Evolutionary conservation across 2,797 vertebrate genomes (phyloP), one percentile per base, ranked within the genome.

Genomic region (Siniperca obscura): DNA sequence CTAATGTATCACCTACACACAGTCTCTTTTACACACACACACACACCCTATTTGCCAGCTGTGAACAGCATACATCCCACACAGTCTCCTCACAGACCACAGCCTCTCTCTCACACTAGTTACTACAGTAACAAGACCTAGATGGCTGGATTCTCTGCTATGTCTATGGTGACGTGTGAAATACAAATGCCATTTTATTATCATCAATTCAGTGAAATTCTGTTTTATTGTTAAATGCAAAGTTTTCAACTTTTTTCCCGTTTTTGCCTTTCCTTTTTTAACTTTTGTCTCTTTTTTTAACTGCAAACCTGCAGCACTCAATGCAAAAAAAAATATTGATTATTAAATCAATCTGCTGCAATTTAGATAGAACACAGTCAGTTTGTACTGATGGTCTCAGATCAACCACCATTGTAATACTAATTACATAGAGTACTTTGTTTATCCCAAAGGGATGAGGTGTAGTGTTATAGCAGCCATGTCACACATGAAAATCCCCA

Each of bases 1-100:
- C 50, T 46, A 53, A 56, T 67, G 46, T 72, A 42, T 82, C 62
- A 70, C 36, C 36, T 64, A 42, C 25, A 69, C 21, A 36, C 48
- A 69, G 22, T 46, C 21, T 59, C 14, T 57, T 30, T 30, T 30
- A 30, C 78, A 5, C 74, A n/a, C 52, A 4, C 61, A 56, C 80
- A 22, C 64, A 55, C 2, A 61, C 36, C 8, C 56, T 38, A 50
- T 50, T 61, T 86, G 73, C 84, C 87, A 89, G 77, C 85, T 87
- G 76, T 78, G 81, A 83, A 19, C 5, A 48, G 90, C 75, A 86
- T 92, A 93, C 90, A 89, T 93, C 83, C 87, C 50, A 70, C 92
- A 92, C 92, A 89, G 68, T n/a, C 88, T 80, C 79, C 74, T 82
- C 70, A 13, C 40, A 66, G 48, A 30, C 30, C 30, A 30, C 30